phyloP scores from a whole-genome alignment of 2,113 vertebrate species.

The Ardeotis arabs region DNA sequence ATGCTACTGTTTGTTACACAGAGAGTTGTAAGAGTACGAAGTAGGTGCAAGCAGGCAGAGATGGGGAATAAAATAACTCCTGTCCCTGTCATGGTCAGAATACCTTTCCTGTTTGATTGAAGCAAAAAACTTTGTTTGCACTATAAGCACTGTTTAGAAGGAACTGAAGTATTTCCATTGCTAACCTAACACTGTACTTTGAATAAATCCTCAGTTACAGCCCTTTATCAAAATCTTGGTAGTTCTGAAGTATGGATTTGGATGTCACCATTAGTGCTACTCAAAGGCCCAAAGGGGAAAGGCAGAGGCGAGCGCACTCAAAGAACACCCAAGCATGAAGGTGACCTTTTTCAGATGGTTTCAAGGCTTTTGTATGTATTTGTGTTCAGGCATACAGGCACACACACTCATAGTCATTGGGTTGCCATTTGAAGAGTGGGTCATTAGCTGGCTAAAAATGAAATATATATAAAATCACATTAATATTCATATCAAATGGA shows the following conservation, averaged over 20 bases:
- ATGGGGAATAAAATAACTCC: background rate
- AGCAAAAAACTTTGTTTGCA: background rate
- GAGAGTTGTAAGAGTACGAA: background rate
- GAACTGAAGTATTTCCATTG: background rate
- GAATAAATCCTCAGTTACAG: background rate
- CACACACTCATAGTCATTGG: background rate
- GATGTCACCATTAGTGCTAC: background rate
- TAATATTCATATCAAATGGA: background rate
- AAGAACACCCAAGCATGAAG: background rate
- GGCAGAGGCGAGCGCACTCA: accelerated
- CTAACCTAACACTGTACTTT: background rate
- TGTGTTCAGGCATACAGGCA: background rate
- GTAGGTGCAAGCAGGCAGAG: background rate
- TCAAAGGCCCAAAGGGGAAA: background rate
- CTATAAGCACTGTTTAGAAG: background rate
- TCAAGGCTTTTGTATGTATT: background rate
- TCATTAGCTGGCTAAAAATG: background rate
- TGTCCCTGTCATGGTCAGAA: background rate
- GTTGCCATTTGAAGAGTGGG: background rate
- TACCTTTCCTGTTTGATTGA: background rate
- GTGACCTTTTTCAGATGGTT: background rate
- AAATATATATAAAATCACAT: background rate
- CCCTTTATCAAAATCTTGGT: background rate
- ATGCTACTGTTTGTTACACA: background rate
- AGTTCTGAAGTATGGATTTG: background rate